These are phyloP conservation scores for Mixornis gularis DNA, from an alignment of 2,113 vertebrate species.

Conservation along the genomic window DNA sequence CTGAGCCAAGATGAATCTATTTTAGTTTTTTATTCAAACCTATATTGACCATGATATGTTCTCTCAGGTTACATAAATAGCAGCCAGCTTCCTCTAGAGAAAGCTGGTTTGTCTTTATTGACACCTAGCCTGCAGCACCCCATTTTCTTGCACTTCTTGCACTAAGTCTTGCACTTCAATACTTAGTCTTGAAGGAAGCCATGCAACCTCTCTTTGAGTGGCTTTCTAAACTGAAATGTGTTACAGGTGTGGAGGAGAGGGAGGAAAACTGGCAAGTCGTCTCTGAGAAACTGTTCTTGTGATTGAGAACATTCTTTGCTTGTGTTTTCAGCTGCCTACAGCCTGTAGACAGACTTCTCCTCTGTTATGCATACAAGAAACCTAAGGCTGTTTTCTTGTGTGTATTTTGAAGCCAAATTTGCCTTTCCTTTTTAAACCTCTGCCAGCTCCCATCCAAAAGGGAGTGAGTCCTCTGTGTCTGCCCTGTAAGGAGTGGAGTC, in stretches of 20 bases:
- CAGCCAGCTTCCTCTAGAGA: neutral
- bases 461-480: neutral
- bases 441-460: neutral
- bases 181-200: neutral
- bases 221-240: neutral
- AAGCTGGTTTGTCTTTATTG: neutral
- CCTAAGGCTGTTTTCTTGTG: neutral
- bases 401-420: neutral
- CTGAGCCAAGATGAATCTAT: neutral
- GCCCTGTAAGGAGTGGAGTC: neutral
- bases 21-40: neutral
- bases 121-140: neutral
- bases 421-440: neutral
- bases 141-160: neutral
- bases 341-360: neutral
- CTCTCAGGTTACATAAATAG: neutral
- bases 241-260: neutral
- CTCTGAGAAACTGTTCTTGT: neutral
- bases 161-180: neutral
- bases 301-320: neutral
- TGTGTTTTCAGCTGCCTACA: neutral
- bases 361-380: fast-evolving
- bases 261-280: neutral
- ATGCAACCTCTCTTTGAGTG: neutral
- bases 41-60: neutral